Conservation (phyloP, 1,140 invertebrate species). For the Phthorimaea operculella region DNA sequence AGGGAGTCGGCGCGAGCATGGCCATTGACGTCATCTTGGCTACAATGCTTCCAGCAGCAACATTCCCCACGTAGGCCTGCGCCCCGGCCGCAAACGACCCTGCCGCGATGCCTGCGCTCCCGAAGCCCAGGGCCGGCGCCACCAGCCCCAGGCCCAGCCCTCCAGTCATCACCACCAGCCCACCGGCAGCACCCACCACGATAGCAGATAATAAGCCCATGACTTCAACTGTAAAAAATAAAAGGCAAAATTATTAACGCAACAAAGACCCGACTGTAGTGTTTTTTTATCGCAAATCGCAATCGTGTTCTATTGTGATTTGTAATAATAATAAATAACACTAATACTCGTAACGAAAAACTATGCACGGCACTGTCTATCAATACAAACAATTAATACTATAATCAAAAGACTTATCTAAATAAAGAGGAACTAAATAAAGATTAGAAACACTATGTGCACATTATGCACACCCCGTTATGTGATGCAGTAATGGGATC, state of each 20-base stretch:
- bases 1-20: slow-evolving; percentile 49
- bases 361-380: no score
- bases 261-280: no score
- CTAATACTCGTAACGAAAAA: no score
- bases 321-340: no score
- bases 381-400: no score
- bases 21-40: slow-evolving; percentile 38
- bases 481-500: no score
- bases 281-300: no score
- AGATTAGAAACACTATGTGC: no score
- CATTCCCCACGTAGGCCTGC: slow-evolving; percentile 44
- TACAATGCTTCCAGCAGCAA: slow-evolving; percentile 47
- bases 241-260: not conserved
- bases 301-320: no score
- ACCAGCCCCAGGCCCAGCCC: slow-evolving; percentile 33
- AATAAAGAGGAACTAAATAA: no score
- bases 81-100: slow-evolving; percentile 44
- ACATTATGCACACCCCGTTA: no score
- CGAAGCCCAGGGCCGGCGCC: slow-evolving; percentile 40
- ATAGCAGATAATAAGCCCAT: slow-evolving; percentile 43
- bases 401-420: no score
- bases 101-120: slow-evolving; percentile 34
- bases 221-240: not conserved
- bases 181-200: slow-evolving; percentile 34
- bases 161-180: slow-evolving; percentile 32